phyloP scores from a whole-genome alignment of 2,888 invertebrate genomes.

The Caenorhabditis uteleia region DNA sequence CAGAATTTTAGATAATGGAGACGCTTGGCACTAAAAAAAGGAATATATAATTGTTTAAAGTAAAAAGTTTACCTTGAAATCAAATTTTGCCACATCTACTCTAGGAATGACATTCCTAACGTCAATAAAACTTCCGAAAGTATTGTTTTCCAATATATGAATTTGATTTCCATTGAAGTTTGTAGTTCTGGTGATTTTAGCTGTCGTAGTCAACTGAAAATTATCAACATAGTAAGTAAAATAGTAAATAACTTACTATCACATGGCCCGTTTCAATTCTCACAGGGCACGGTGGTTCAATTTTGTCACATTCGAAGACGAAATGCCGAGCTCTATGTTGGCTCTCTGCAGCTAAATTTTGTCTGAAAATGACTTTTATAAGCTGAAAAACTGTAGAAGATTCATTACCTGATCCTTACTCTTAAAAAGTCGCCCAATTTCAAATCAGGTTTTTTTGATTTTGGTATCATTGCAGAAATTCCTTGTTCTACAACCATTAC shows the following conservation, averaged over 20 bases:
- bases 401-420: constrained; percentile 11
- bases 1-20: background rate
- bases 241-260: no score
- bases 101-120: background rate
- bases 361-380: constrained; percentile 1
- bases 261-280: no score
- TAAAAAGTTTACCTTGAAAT: constrained; percentile 15
- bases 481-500: constrained; percentile 14
- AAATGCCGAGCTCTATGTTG: constrained; percentile 5
- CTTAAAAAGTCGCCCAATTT: constrained; percentile 4
- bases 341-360: background rate
- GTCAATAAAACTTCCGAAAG: constrained; percentile 13
- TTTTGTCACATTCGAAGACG: background rate
- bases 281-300: background rate
- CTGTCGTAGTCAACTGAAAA: background rate
- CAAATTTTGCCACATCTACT: constrained; percentile 5
- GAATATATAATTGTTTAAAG: background rate
- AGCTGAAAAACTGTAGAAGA: background rate
- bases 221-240: no score
- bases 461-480: constrained; percentile 3
- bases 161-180: background rate
- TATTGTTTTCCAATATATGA: background rate
- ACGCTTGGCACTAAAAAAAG: constrained; percentile 9
- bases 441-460: background rate
- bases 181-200: background rate